Evolutionary conservation across 2,113 vertebrate genomes (phyloP), one percentile per base, ranked within the genome.

Genomic region (Anoplopoma fimbria): DNA sequence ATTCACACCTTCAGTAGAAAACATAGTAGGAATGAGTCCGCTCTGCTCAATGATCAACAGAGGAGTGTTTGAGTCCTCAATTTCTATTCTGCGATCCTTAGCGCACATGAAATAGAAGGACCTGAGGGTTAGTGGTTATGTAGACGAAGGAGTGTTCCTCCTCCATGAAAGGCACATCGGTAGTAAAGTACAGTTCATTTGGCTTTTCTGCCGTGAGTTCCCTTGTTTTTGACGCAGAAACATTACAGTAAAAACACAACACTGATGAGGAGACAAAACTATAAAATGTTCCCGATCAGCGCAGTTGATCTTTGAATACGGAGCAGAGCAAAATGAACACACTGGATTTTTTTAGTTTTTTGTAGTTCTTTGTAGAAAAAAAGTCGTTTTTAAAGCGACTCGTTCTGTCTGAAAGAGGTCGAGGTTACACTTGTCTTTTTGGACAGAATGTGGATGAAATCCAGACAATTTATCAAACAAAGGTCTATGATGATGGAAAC

Each of bases 211-310:
- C n/a, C 1, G 0, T 31, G 0, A 1, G 51, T 69, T 81, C 82
- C 77, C 40, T 84, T 57, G 60, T 76, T 57, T n/a, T 33, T 69
- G 45, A 63, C 47, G 27, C 29, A 69, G 42, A 87, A 77, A 73
- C 53, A 42, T n/a, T 3, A 62, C 38, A 57, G 25, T 42, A 34
- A 14, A 79, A 51, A 25, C 27, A 42, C 36, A 14, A 9, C 34
- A 62, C 38, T 69, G 4, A 23, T 55, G 29, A 61, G n/a, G 31
- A 31, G 21, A 61, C 70, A 21, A 4, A 38, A 27, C 6, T 4
- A 14, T 4, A 0, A 40, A 27, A 42, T 12, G 27, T 14, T 69
- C 23, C 45, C 4, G 13, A n/a, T 60, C 12, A 63, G 21, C 23
- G 4, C 33, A 2, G 34, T 57, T n/a, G 2, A n/a, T 15, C 19